Base-by-base conservation (phyloP, 2,888 invertebrate genomes). In the Drosophila neutralis region DNA sequence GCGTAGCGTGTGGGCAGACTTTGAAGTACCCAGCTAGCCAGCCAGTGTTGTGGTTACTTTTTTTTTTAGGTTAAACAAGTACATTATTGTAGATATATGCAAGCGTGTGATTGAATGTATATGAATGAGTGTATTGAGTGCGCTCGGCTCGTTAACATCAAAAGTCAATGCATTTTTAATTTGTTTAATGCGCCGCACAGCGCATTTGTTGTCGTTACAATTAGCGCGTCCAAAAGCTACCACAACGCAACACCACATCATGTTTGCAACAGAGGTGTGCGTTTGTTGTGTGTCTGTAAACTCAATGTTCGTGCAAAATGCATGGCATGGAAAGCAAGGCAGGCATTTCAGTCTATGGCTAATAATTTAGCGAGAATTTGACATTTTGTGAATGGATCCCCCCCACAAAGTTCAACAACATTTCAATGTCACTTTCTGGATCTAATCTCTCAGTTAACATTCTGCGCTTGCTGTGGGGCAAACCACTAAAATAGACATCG, bases 81-180 rank as follows among this genome's bases (percentile, higher is more conserved):
- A 74, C 73, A 78, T 72, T 52, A 80, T 70, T 45, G 59, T 66
- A 35, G 29, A 42, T 21, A 11, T 29, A 29, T 29, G 5, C 18
- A 49, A n/a, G 11, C 10, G 31, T 49, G 56, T 33, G 40, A 63
- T 36, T 54, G 60, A 27, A 33, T 63, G 29, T 51, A 42, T 59
- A 33, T 63, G 48, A 58, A 48, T 69, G 56, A 38, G 54, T 78
- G 18, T 59, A 76, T 64, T 71, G 65, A 64, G 85, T 70, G 65
- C 10, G 33, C 33, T 31, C 87, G 89, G 29, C 79, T 86, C 87
- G 89, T 85, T 85, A 89, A 83, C 77, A 83, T 69, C 60, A 73
- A 79, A 80, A 83, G 84, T 87, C 82, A 89, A 89, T 89, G 84
- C 80, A 89, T 87, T 83, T 82, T 77, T 70, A 87, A 85, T 87